Evolutionary conservation across 92 coral and sea anemone species (phyloP), one percentile per base, ranked within the genome.

Genomic region (Epizoanthus illoricatus): DNA sequence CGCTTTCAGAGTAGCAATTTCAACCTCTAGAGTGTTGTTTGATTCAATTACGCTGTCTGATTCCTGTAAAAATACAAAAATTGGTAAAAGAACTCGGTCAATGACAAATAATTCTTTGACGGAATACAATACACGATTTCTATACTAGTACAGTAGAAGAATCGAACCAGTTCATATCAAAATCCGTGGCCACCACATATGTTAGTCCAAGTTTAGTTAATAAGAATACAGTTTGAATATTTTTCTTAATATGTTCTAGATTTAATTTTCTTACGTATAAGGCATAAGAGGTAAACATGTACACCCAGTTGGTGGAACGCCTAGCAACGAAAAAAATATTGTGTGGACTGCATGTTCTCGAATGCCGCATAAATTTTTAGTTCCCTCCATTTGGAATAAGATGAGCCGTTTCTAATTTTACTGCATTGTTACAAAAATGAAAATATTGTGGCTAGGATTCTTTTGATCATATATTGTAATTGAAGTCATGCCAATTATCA

Each of bases 1-100:
- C n/a, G 71, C 71, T 15, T n/a, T 62, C 18, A 78, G 20, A 5
- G 59, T 42, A 13, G 82, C 61, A 15, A 78, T 78, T 78, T 78
- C 82, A 16, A 70, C 54, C 65, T 78, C 82, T 12, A 78, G 49
- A 78, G 42, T 78, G 61, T 16, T 61, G 59, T 78, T 78, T 5
- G 82, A 63, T n/a, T 63, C 71, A 15, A 61, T 78, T 5, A 78
- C 58, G 21, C 71, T 43, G 59, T 78, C 82, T 9, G 82, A 78
- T 21, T 78, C 82, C 82, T 78, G 71, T 20, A 41, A 4, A 45
- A 70, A 33, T 18, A 75, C 18, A 55, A 41, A 68, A 39, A 68
- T 68, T 8, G 56, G 56, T 49, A 49, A 49, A 28, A 52, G 56
- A 52, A 52, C 56, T 52, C 56, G 56, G 56, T 52, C 56, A 52